A percentile compares a stretch with the other conserved stretches of the same genome.
phyloP scores from a whole-genome alignment of 2,113 vertebrate genomes.

The Puma concolor region DNA sequence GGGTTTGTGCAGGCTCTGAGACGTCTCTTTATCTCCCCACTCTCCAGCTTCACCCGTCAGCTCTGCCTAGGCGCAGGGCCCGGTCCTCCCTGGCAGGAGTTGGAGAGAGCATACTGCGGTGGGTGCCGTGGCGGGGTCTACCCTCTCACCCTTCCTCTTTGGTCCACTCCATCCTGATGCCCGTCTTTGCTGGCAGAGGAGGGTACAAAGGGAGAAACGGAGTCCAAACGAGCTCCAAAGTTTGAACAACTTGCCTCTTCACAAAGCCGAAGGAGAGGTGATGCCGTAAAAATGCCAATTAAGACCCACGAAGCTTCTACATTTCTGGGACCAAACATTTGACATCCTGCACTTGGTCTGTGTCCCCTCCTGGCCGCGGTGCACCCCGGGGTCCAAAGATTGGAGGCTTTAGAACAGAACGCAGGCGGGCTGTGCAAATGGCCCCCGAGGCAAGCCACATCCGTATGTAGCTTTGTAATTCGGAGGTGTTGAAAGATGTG shows the following conservation, averaged over 20 bases:
- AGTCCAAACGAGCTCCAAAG: rapidly evolving
- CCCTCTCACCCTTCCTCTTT: rapidly evolving
- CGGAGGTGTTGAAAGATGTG: not conserved
- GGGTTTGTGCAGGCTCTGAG: not conserved
- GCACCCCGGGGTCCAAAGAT: not conserved
- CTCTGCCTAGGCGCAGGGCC: not conserved
- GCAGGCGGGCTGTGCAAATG: not conserved
- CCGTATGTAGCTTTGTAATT: not conserved
- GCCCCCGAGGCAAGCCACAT: not conserved
- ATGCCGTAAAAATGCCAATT: not conserved
- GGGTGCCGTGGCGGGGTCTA: not conserved
- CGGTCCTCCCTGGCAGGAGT: not conserved
- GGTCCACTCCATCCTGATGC: not conserved
- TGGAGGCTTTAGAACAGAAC: not conserved
- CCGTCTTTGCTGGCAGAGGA: not conserved
- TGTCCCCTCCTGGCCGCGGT: rapidly evolving
- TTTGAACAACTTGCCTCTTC: not conserved
- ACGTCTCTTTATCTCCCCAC: not conserved
- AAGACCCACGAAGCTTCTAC: not conserved
- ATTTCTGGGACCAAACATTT: not conserved
- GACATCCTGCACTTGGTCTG: not conserved
- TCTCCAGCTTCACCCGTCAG: not conserved
- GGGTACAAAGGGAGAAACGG: not conserved
- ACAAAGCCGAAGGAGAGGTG: not conserved
- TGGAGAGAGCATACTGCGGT: rapidly evolving